Evolutionary conservation across 35 echinoderm and acorn worm species (phyloP), one percentile per base, ranked within the genome.

Genomic region (Patiria miniata): DNA sequence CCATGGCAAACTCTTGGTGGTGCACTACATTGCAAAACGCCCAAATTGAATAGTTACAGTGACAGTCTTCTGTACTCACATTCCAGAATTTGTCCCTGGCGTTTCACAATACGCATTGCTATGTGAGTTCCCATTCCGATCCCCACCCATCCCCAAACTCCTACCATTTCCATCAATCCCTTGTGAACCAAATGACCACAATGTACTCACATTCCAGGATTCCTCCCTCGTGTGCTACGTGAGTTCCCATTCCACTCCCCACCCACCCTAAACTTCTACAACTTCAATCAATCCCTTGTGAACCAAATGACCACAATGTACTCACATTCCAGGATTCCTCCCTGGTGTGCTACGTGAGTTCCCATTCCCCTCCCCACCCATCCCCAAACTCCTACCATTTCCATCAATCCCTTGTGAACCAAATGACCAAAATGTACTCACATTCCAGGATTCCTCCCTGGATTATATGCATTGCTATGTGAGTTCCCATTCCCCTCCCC

Each of bases 311-410:
- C 0, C 28, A 85, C 16, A 23, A 15, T 7, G 39, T 28, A 91
- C 95, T 97, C 58, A 97, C 95, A 82, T 88, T 80, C 91, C 95
- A 29, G n/a, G n/a, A n/a, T n/a, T n/a, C n/a, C n/a, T n/a, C n/a
- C n/a, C n/a, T n/a, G n/a, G n/a, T n/a, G n/a, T n/a, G n/a, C n/a
- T n/a, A n/a, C n/a, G n/a, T n/a, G n/a, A n/a, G n/a, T n/a, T n/a
- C 4, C 12, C 12, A 4, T 12, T 47, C n/a, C 4, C 61, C 4
- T 7, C 3, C 61, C 4, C 3, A 69, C 33, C 4, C 4, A 36
- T 5, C 61, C 42, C 4, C 42, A 47, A 47, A 47, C 42, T 47
- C 42, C 4, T 12, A 47, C 12, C 12, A 47, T 47, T 47, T 47
- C 42, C 4, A 47, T 4, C 4, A 4, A 47, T 47, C 12, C 42